These are phyloP conservation scores for Batillaria attramentaria DNA, from an alignment of 1,140 invertebrate genomes.

Conservation along the genomic window DNA sequence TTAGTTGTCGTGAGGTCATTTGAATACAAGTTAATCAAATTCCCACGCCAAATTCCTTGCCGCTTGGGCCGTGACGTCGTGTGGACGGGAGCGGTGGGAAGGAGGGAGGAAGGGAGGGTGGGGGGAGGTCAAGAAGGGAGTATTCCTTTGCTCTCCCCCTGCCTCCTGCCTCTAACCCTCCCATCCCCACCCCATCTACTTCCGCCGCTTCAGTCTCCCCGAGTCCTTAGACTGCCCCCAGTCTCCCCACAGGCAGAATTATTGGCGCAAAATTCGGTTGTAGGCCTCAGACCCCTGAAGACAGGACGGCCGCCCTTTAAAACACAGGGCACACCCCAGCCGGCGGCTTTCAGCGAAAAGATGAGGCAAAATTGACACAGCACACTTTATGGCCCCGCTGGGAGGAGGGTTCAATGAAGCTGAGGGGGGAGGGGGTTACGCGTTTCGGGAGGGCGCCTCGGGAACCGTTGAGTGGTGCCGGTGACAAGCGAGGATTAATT, in stretches of 20 bases:
- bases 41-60: constrained; percentile 25
- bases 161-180: not conserved
- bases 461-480: constrained; percentile 22
- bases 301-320: not conserved
- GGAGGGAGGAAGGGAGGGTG: not conserved
- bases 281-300: constrained; percentile 3
- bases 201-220: not conserved
- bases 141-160: not conserved
- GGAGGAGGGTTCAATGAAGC: constrained; percentile 27
- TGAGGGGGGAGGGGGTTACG: constrained; percentile 11
- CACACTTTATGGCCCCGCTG: constrained; percentile 37
- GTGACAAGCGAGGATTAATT: constrained; percentile 39
- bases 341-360: constrained; percentile 29
- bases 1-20: constrained; percentile 37
- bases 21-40: constrained; percentile 43
- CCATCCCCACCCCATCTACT: not conserved
- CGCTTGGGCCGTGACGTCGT: too few relatives aligned
- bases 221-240: too few relatives aligned
- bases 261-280: constrained; percentile 16
- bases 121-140: not conserved
- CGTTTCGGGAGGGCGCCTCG: constrained; percentile 5
- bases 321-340: constrained; percentile 25
- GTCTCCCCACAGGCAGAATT: constrained; percentile 9
- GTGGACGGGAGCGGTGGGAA: not conserved
- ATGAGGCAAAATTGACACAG: constrained; percentile 38